A percentile compares a stretch with the other conserved stretches of the same genome.
Conservation (phyloP, 2,888 invertebrate species). For the Pterostichus madidus region DNA sequence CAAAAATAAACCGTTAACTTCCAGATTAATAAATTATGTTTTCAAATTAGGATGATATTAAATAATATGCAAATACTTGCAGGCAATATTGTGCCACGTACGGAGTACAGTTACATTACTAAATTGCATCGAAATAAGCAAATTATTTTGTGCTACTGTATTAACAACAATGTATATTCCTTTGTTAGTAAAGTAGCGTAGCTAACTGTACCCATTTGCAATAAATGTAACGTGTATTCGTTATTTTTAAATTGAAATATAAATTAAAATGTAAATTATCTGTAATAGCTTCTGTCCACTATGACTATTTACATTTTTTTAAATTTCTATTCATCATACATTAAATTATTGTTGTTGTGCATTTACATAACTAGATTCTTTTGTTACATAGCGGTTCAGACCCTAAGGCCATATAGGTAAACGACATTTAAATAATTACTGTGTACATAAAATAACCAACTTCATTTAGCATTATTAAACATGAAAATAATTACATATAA, state of each 20-base stretch:
- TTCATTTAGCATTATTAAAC: too few relatives aligned
- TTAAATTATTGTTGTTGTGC: conserved; percentile 19
- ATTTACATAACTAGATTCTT: conserved; percentile 25
- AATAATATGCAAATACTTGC: conserved; percentile 42
- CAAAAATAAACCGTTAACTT: neutral
- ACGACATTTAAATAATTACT: neutral
- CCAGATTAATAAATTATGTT: conserved; percentile 27
- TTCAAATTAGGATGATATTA: conserved; percentile 26
- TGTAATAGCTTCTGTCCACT: conserved; percentile 30
- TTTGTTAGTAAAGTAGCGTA: conserved; percentile 29
- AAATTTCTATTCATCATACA: conserved; percentile 34
- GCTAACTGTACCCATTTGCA: conserved; percentile 42
- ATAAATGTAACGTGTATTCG: conserved; percentile 41
- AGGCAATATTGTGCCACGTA: conserved; percentile 32
- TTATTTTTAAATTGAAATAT: conserved; percentile 50
- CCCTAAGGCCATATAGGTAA: neutral
- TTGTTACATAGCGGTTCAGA: neutral
- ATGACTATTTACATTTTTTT: conserved; percentile 18
- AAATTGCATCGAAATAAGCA: conserved; percentile 50
- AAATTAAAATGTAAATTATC: conserved; percentile 46
- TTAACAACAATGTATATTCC: conserved; percentile 42
- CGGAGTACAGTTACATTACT: conserved; percentile 26
- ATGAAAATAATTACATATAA: too few relatives aligned
- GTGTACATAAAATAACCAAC: neutral
- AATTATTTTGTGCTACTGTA: conserved; percentile 48